phyloP scores from a whole-genome alignment of 1,140 invertebrate genomes.

The Brachionus rotundiformis region DNA sequence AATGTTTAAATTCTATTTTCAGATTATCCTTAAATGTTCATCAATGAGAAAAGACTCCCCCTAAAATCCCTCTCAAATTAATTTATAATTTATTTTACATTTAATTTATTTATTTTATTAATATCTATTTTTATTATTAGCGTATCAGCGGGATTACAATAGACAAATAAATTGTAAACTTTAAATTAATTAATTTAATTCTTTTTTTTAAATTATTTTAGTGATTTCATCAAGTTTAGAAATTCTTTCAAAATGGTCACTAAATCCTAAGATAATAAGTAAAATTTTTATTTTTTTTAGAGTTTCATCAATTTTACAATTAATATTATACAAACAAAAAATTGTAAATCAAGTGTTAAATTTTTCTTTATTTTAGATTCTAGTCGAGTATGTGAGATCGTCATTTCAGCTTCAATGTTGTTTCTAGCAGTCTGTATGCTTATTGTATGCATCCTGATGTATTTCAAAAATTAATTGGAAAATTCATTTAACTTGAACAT shows the following conservation, averaged over 20 bases:
- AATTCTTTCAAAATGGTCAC: neutral
- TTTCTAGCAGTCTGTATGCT: neutral
- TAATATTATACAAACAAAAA: neutral
- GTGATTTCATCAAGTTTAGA: neutral
- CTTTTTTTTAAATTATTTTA: neutral
- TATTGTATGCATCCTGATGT: neutral
- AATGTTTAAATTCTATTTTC: neutral
- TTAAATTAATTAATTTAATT: no score
- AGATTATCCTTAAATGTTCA: neutral
- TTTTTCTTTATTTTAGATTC: neutral
- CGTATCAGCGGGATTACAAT: no score
- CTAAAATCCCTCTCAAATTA: neutral
- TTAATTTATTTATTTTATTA: neutral
- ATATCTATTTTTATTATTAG: no score
- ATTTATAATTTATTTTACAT: neutral
- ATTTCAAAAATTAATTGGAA: neutral
- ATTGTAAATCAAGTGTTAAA: no score
- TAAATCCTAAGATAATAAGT: neutral
- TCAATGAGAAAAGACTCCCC: neutral
- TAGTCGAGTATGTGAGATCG: neutral
- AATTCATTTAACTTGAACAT: neutral
- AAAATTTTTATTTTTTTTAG: neutral
- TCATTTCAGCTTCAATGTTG: neutral
- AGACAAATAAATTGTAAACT: no score
- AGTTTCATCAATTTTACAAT: neutral